Evolutionary conservation across 35 echinoderm and acorn worm genomes (phyloP).

Genomic region (Acanthaster planci): DNA sequence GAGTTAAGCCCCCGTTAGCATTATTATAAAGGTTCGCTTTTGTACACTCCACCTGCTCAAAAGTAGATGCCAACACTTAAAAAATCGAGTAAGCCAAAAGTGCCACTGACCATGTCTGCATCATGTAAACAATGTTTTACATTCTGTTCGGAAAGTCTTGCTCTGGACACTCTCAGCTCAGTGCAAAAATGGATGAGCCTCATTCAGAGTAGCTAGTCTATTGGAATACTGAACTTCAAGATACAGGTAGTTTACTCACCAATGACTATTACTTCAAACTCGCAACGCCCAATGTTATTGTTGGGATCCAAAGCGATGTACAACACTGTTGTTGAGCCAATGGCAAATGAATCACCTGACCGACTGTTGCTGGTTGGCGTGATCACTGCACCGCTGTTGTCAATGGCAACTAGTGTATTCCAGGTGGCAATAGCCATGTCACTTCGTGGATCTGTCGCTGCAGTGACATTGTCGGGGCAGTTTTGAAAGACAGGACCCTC

Average conservation of each 20-base stretch:
- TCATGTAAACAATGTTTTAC: too few species aligned
- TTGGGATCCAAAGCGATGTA: slow-evolving; percentile 41
- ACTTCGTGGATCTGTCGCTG: background rate
- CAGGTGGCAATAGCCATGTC: slow-evolving; percentile 18
- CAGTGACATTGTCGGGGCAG: slow-evolving; percentile 16
- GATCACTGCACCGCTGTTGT: slow-evolving; percentile 35
- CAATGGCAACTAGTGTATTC: background rate
- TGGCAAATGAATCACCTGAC: slow-evolving; percentile 27
- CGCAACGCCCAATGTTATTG: slow-evolving; percentile 29
- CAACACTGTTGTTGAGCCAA: slow-evolving; percentile 31
- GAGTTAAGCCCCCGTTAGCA: too few species aligned
- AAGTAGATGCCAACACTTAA: too few species aligned
- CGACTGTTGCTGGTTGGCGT: background rate
- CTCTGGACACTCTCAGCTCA: too few species aligned
- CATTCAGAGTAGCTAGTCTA: too few species aligned
- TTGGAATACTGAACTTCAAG: too few species aligned
- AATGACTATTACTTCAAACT: slow-evolving; percentile 58
- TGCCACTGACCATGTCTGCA: too few species aligned
- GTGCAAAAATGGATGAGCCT: too few species aligned
- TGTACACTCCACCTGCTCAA: too few species aligned
- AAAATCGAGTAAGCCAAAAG: too few species aligned
- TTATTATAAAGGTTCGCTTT: too few species aligned
- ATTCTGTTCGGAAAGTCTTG: too few species aligned
- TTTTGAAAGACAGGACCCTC: background rate
- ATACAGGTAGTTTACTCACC: background rate